Percentiles rank a stretch among this genome's conserved stretches.
Evolutionary conservation across 2,888 invertebrate genomes (phyloP).

Genomic region (Megalurothrips usitatus): DNA sequence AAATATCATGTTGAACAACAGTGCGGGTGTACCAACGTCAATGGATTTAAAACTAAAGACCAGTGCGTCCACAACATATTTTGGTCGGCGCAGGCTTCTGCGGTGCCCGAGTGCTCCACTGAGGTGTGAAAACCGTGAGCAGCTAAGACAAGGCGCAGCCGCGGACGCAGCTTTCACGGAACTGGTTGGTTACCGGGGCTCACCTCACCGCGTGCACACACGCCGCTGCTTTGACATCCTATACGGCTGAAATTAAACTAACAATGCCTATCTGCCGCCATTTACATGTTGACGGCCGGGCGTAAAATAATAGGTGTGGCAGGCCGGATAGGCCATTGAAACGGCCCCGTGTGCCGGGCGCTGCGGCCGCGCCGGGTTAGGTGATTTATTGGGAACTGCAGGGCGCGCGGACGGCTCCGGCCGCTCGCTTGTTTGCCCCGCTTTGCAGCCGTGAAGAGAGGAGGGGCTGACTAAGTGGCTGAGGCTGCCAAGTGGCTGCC

Average conservation of each 20-base stretch:
- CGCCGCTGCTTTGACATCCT: conserved; percentile 15
- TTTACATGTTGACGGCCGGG: conserved; percentile 15
- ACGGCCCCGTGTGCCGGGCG: neutral
- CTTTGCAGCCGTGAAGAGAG: conserved; percentile 6
- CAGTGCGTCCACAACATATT: no score
- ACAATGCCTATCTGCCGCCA: conserved; percentile 16
- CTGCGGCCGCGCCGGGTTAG: neutral
- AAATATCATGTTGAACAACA: no score
- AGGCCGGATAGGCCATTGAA: neutral
- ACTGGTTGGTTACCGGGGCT: no score
- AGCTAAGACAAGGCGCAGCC: no score
- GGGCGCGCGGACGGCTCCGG: neutral
- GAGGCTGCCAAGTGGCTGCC: neutral
- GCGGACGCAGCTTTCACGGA: no score
- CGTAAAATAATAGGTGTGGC: conserved; percentile 12
- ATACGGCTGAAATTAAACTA: conserved; percentile 8
- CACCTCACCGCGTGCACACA: neutral
- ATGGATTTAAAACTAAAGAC: no score
- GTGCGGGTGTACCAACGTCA: no score
- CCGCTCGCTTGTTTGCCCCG: neutral
- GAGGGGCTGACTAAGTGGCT: no score
- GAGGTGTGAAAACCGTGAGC: no score
- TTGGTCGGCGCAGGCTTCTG: no score
- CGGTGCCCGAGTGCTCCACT: no score
- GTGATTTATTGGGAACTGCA: conserved; percentile 18